These are phyloP conservation scores for Phasianus colchicus DNA, from an alignment of 2,113 vertebrate genomes.

Conservation along the genomic window DNA sequence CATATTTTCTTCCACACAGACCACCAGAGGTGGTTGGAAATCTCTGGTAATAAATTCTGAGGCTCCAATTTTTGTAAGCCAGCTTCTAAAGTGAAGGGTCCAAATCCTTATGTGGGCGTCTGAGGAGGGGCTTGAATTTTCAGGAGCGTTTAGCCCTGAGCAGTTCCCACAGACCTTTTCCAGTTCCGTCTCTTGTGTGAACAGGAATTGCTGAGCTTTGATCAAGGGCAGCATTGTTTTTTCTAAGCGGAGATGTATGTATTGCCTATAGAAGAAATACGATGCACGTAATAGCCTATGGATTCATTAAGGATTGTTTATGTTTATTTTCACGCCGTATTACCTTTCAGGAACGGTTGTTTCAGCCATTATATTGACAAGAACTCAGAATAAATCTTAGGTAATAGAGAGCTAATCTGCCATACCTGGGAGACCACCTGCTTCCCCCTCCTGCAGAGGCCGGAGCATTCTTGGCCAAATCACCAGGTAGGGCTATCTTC, in stretches of 20 bases:
- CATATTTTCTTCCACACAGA: not conserved
- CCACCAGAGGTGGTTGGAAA: not conserved
- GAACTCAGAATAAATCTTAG: slow-evolving; percentile 42
- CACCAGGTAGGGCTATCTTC: slow-evolving; percentile 51
- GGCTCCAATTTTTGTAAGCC: not conserved
- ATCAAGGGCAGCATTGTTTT: not conserved
- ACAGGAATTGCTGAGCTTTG: not conserved
- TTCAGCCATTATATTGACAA: slow-evolving; percentile 47
- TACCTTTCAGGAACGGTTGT: slow-evolving; percentile 4
- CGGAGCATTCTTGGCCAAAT: not conserved
- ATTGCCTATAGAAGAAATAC: slow-evolving; percentile 48
- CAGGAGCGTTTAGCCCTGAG: slow-evolving; percentile 19
- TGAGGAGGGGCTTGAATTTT: slow-evolving; percentile 10
- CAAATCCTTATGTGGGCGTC: not conserved
- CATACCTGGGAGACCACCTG: slow-evolving; percentile 54
- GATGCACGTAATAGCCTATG: slow-evolving; percentile 38
- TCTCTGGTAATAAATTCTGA: not conserved
- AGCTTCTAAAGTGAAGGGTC: not conserved
- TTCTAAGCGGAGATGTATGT: not conserved
- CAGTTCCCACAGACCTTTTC: slow-evolving; percentile 2
- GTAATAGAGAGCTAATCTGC: slow-evolving; percentile 8
- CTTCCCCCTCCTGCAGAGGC: not conserved
- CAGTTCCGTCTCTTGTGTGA: not conserved
- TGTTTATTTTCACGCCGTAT: slow-evolving; percentile 44
- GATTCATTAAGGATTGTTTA: slow-evolving; percentile 61